Conservation (phyloP, 2,113 vertebrate species). For the Bungarus multicinctus region DNA sequence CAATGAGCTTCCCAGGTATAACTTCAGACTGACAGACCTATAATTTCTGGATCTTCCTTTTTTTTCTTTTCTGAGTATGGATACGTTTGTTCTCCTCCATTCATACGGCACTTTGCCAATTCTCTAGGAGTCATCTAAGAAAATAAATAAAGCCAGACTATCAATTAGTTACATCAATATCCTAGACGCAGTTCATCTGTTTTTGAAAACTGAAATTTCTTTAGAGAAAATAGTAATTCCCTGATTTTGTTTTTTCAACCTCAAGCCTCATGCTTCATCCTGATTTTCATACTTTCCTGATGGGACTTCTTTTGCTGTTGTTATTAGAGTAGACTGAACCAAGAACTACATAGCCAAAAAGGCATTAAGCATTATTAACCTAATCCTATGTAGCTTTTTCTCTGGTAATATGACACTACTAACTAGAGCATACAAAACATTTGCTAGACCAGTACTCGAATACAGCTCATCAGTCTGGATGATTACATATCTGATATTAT, state of each 20-base stretch:
- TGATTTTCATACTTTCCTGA: background rate
- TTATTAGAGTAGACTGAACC: background rate
- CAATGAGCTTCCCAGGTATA: background rate
- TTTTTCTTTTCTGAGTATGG: background rate
- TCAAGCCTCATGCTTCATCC: background rate
- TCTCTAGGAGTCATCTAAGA: background rate
- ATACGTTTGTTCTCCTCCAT: background rate
- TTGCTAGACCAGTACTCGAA: too few species aligned
- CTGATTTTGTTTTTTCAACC: background rate
- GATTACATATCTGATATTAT: too few species aligned
- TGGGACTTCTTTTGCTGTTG: background rate
- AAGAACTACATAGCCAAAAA: too few species aligned
- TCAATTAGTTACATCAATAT: background rate
- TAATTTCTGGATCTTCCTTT: background rate
- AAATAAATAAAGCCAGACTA: background rate
- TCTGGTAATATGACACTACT: too few species aligned
- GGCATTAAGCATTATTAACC: too few species aligned
- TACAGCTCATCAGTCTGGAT: too few species aligned
- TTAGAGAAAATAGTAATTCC: background rate
- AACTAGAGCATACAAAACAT: too few species aligned
- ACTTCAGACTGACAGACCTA: background rate
- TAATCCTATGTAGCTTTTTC: too few species aligned
- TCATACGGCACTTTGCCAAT: background rate
- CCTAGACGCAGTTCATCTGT: background rate
- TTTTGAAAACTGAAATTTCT: background rate